Conservation (phyloP, 2,797 vertebrate species). For the Sphaeramia orbicularis region DNA sequence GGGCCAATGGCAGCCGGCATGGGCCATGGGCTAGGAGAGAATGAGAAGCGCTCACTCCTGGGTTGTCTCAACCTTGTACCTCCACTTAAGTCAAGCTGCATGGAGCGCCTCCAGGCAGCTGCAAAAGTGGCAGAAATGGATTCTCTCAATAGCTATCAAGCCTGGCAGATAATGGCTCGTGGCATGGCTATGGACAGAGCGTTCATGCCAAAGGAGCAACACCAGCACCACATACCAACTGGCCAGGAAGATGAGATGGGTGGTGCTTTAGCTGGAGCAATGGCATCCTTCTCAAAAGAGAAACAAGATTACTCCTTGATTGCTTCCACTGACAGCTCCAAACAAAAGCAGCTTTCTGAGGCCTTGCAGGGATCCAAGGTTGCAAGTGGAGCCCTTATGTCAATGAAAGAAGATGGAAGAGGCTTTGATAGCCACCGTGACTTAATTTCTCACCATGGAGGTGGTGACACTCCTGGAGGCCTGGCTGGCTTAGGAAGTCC, state of each 20-base stretch:
- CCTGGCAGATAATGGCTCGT: constrained; percentile 99
- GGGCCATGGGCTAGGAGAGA: constrained; percentile 91
- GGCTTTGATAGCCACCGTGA: constrained; percentile 93
- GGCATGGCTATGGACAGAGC: constrained; percentile 97
- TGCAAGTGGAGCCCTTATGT: constrained; percentile 86
- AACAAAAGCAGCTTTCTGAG: constrained; percentile 95
- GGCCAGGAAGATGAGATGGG: constrained; percentile 93
- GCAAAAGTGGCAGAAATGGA: constrained; percentile 99
- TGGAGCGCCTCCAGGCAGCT: constrained; percentile 96
- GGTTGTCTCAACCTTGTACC: constrained; percentile 97
- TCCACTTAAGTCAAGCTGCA: constrained; percentile 98
- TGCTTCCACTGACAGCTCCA: constrained; percentile 91
- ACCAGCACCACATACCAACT: constrained; percentile 89
- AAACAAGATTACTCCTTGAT: constrained; percentile 94
- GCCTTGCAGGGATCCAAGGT: constrained; percentile 92
- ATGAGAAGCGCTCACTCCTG: constrained; percentile 95
- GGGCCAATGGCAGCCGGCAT: constrained; percentile 90
- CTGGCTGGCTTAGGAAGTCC: constrained; percentile 84
- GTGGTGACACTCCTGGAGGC: constrained; percentile 62
- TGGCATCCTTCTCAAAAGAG: constrained; percentile 93
- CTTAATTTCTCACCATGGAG: constrained; percentile 88
- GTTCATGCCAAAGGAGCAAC: constrained; percentile 94
- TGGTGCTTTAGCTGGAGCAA: constrained; percentile 85
- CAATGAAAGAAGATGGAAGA: constrained; percentile 91
- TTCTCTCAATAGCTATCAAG: constrained; percentile 97